Evolutionary conservation across 1,140 invertebrate species (phyloP).

Genomic region (Nilaparvata lugens): DNA sequence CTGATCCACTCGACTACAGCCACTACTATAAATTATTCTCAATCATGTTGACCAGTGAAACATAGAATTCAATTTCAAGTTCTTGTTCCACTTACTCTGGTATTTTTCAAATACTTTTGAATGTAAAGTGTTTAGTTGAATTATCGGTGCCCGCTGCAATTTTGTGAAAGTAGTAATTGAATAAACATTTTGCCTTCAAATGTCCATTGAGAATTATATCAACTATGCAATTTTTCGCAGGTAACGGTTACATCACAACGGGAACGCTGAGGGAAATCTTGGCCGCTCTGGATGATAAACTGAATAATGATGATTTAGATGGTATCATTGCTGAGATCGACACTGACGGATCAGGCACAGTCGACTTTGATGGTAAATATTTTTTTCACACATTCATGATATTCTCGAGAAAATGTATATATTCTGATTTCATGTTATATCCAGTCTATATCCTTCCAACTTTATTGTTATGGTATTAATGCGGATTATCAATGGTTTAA

Average conservation of each 20-base stretch:
- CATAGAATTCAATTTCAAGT: too few relatives aligned
- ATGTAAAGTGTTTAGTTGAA: too few relatives aligned
- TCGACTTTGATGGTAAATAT: conserved; percentile 73
- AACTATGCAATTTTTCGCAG: conserved; percentile 36
- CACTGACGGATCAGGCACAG: conserved; percentile 85
- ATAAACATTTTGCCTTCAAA: too few relatives aligned
- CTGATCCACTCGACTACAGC: too few relatives aligned
- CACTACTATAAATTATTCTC: too few relatives aligned
- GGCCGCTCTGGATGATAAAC: conserved; percentile 80
- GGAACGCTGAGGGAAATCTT: conserved; percentile 83
- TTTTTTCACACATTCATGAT: background rate
- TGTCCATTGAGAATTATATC: too few relatives aligned
- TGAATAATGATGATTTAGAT: conserved; percentile 71
- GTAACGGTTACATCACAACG: conserved; percentile 90
- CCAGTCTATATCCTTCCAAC: background rate
- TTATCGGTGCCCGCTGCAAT: too few relatives aligned
- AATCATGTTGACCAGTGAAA: too few relatives aligned
- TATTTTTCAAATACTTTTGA: too few relatives aligned
- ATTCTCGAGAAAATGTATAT: background rate
- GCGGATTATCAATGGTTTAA: too few relatives aligned
- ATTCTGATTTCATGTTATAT: background rate
- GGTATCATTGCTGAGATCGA: conserved; percentile 91
- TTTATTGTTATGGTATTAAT: background rate
- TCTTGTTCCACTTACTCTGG: too few relatives aligned
- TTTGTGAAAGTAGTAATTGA: too few relatives aligned